phyloP scores from a whole-genome alignment of 2,797 vertebrate genomes.

The Galaxias olidus region DNA sequence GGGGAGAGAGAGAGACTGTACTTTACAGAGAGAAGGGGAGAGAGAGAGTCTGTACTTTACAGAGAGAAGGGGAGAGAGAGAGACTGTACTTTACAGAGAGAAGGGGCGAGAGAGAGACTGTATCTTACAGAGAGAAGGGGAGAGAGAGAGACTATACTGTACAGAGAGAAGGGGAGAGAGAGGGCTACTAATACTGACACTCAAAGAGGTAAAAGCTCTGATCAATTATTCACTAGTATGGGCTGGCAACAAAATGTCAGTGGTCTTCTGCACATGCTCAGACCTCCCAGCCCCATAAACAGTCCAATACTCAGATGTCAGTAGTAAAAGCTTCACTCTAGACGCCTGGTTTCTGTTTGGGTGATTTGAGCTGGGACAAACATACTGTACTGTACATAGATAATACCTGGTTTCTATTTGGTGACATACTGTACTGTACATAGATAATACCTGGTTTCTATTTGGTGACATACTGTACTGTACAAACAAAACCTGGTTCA shows the following conservation, averaged over 20 bases:
- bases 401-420: no score
- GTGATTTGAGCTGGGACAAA: background rate
- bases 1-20: conserved; percentile 14
- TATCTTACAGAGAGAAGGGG: background rate
- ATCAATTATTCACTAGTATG: conserved; percentile 63
- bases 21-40: conserved; percentile 17
- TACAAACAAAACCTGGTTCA: no score
- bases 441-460: no score
- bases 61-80: conserved; percentile 11
- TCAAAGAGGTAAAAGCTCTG: conserved; percentile 42
- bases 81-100: conserved; percentile 20
- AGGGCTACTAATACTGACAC: conserved; percentile 20
- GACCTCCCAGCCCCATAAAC: background rate
- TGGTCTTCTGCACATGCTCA: conserved; percentile 39
- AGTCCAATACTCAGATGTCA: background rate
- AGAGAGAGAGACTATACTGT: background rate
- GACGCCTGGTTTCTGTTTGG: no score
- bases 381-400: background rate
- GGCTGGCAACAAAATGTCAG: conserved; percentile 58
- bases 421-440: no score
- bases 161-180: background rate
- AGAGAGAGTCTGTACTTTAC: background rate
- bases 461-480: no score
- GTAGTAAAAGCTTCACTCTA: background rate
- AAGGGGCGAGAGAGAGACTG: background rate